These are phyloP conservation scores for Eulemur rubriventer DNA, from an alignment of 2,797 vertebrate genomes.

Conservation along the genomic window DNA sequence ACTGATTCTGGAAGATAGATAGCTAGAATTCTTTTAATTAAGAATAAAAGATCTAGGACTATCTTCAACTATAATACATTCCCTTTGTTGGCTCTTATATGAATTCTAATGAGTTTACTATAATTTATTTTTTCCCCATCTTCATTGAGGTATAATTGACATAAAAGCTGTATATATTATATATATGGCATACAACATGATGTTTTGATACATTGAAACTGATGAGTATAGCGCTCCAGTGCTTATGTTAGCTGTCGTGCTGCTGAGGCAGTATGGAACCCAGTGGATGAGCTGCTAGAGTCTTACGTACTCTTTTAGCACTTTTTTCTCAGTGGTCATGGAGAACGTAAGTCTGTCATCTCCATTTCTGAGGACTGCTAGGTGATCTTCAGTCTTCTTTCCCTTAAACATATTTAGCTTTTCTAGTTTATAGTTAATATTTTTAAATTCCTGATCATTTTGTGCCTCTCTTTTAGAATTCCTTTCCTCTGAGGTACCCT, in stretches of 20 bases:
- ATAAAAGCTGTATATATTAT: background rate
- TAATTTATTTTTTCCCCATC: background rate
- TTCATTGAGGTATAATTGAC: background rate
- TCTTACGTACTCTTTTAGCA: background rate
- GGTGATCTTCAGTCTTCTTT: slow-evolving; percentile 16
- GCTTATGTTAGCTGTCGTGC: background rate
- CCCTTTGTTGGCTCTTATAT: background rate
- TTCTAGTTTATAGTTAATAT: background rate
- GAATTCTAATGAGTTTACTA: slow-evolving; percentile 8
- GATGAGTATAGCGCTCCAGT: background rate
- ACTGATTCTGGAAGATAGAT: slow-evolving; percentile 1
- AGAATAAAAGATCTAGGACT: background rate
- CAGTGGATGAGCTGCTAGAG: background rate
- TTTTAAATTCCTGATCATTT: slow-evolving; percentile 30
- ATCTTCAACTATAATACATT: background rate
- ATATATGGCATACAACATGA: background rate
- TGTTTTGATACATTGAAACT: background rate
- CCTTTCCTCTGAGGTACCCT: background rate
- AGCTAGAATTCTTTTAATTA: slow-evolving; percentile 40
- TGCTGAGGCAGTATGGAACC: background rate
- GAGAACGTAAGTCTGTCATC: background rate
- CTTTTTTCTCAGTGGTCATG: background rate
- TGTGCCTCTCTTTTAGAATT: background rate
- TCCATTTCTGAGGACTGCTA: background rate
- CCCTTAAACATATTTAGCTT: background rate